Percentiles rank a stretch among this genome's conserved stretches.
These are phyloP conservation scores for Xiphophorus maculatus DNA, from an alignment of 2,113 vertebrate genomes.

Conservation along the genomic window DNA sequence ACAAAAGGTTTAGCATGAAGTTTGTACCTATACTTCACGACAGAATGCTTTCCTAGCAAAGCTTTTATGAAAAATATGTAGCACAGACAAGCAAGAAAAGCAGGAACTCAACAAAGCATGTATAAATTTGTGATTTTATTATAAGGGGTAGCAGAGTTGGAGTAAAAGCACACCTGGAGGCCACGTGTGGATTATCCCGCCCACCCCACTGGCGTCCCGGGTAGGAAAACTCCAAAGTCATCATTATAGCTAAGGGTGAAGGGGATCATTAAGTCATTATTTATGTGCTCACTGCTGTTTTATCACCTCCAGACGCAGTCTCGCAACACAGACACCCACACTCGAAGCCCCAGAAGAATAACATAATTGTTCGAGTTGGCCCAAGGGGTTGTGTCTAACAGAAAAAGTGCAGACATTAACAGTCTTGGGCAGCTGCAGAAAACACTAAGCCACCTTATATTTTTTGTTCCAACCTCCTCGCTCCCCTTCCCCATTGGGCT, in stretches of 20 bases:
- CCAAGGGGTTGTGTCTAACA: slow-evolving; percentile 53
- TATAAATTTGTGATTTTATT: background rate
- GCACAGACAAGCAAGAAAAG: background rate
- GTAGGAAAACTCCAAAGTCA: slow-evolving; percentile 68
- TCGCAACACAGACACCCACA: slow-evolving; percentile 64
- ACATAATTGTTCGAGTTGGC: slow-evolving; percentile 66
- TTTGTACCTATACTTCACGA: slow-evolving; percentile 8
- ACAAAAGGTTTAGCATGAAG: background rate
- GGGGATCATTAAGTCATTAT: slow-evolving; percentile 80
- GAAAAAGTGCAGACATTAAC: slow-evolving; percentile 68
- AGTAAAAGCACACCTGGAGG: slow-evolving; percentile 71
- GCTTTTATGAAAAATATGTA: background rate
- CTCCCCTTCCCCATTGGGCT: slow-evolving; percentile 18
- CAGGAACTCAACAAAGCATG: slow-evolving; percentile 3
- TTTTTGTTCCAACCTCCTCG: background rate
- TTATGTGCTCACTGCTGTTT: slow-evolving; percentile 77
- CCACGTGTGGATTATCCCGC: slow-evolving; percentile 73
- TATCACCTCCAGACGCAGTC: slow-evolving; percentile 72
- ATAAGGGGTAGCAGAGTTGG: slow-evolving; percentile 17
- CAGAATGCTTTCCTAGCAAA: background rate
- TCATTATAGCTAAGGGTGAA: slow-evolving; percentile 70
- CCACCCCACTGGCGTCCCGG: slow-evolving; percentile 15
- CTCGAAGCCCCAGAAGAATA: slow-evolving; percentile 62
- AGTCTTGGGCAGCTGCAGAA: slow-evolving; percentile 56
- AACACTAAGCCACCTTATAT: slow-evolving; percentile 15